Evolutionary conservation across 2,113 vertebrate species (phyloP).

Genomic region (Bombycilla garrulus): DNA sequence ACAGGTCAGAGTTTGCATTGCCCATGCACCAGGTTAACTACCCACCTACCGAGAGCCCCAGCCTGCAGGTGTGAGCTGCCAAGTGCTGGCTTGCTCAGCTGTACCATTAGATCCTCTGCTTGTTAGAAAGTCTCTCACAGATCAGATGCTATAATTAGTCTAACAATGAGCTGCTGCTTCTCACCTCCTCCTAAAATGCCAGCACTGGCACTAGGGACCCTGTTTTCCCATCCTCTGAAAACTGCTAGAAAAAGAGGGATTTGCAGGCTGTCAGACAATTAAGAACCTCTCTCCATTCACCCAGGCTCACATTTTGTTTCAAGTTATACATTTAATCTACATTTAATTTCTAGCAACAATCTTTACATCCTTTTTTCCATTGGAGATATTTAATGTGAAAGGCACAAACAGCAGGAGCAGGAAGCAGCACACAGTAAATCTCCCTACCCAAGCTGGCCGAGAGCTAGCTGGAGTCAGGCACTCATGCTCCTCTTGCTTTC

Average conservation of each 20-base stretch:
- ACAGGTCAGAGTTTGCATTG: background rate
- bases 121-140: background rate
- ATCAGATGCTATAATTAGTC: background rate
- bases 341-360: background rate
- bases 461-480: background rate
- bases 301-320: conserved; percentile 4
- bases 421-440: background rate
- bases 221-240: conserved; percentile 4
- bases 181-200: conserved; percentile 8
- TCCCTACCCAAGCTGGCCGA: rapidly evolving
- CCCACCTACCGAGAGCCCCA: rapidly evolving
- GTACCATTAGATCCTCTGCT: background rate
- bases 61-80: background rate
- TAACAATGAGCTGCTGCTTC: background rate
- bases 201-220: background rate
- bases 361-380: background rate
- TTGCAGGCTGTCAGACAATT: conserved; percentile 11
- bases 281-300: background rate
- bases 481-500: background rate
- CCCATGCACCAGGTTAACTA: background rate
- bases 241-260: background rate
- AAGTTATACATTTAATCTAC: background rate
- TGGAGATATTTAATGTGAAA: background rate
- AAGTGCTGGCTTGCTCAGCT: background rate
- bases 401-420: background rate